phyloP scores from a whole-genome alignment of 2,888 invertebrate species.

The Lasioglossum villosulum region DNA sequence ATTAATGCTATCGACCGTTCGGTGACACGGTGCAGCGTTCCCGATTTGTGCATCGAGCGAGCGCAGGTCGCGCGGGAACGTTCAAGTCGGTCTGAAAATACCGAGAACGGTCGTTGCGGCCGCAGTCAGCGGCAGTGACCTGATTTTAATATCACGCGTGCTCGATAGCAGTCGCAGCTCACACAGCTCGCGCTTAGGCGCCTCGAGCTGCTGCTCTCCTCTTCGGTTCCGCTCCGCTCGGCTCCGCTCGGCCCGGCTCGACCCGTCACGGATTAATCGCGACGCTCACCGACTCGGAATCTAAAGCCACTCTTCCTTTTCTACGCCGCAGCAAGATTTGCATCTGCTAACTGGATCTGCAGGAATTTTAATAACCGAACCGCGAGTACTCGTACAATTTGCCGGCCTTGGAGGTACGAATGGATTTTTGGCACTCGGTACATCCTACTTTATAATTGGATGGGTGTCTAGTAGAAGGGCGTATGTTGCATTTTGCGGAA shows the following conservation, averaged over 20 bases:
- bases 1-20: conserved; percentile 63
- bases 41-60: conserved; percentile 23
- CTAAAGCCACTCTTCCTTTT: conserved; percentile 31
- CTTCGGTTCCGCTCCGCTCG: neutral
- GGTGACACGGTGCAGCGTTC: conserved; percentile 38
- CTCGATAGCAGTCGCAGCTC: conserved; percentile 55
- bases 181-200: conserved; percentile 51
- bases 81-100: conserved; percentile 66
- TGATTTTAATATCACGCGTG: conserved; percentile 74
- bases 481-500: neutral
- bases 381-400: neutral
- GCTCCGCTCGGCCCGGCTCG: neutral
- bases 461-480: neutral
- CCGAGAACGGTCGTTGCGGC: conserved; percentile 66
- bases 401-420: neutral
- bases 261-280: conserved; percentile 36
- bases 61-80: conserved; percentile 35
- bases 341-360: neutral
- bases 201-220: conserved; percentile 1
- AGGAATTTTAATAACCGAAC: neutral
- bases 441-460: neutral
- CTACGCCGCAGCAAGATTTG: conserved; percentile 1
- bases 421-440: neutral
- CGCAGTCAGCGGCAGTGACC: conserved; percentile 69
- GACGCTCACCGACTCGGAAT: conserved; percentile 21